These are phyloP conservation scores for Calameuta idolon DNA, from an alignment of 2,888 invertebrate genomes.

Conservation along the genomic window DNA sequence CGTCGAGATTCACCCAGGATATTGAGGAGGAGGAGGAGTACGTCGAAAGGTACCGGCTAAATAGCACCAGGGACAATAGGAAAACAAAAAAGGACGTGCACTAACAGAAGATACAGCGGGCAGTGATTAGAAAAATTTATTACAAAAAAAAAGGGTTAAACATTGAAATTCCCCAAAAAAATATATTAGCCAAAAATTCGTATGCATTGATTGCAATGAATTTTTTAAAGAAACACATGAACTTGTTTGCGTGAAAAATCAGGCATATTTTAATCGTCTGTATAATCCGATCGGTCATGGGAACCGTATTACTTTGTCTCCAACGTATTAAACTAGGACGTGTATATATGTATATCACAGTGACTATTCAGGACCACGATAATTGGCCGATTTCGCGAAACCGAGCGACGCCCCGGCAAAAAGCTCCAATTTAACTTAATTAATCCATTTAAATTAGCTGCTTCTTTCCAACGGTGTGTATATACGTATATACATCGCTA, in stretches of 20 bases:
- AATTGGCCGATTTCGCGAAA: slow-evolving; percentile 13
- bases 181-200: background rate
- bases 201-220: background rate
- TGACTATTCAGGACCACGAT: background rate
- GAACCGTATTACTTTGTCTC: background rate
- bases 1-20: background rate
- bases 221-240: background rate
- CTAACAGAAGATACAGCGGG: background rate
- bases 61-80: background rate
- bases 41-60: background rate
- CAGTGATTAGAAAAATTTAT: background rate
- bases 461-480: slow-evolving; percentile 27
- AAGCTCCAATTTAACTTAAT: slow-evolving; percentile 42
- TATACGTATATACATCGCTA: slow-evolving; percentile 17
- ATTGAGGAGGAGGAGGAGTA: background rate
- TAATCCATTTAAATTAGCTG: slow-evolving; percentile 45
- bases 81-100: background rate
- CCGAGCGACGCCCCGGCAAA: slow-evolving; percentile 16
- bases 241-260: background rate
- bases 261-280: background rate
- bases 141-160: background rate
- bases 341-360: background rate
- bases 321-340: background rate
- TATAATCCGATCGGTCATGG: background rate
- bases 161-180: background rate